Evolutionary conservation across 2,888 invertebrate species (phyloP), one percentile per base, ranked within the genome.

Genomic region (Lithophane socia): DNA sequence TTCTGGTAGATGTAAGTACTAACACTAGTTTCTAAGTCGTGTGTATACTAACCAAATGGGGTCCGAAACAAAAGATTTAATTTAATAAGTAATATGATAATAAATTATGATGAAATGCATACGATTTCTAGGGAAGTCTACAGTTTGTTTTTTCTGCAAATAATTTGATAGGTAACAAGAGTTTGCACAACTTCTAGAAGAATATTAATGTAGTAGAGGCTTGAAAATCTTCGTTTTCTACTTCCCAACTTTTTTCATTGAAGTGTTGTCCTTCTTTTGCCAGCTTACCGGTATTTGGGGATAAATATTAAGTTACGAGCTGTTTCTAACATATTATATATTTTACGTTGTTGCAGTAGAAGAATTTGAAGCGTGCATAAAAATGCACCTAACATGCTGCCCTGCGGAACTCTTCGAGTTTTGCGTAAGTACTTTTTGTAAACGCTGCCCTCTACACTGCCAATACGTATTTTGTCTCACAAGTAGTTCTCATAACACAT

Each of bases 401-500:
- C 60, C 16, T 72, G 16, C n/a, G 42, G 18, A 56, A 73, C 37
- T 63, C 37, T 18, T 37, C 5, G 7, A 56, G 16, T 24, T 16
- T 49, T 76, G 8, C 9, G 16, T 18, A 3, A 12, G n/a, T 60
- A 5, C 0, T 5, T 29, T 56, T 42, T 29, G 29, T 18, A 2
- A 44, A 54, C 29, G 63, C 37, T 56, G 81, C 63, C 63, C 47
- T 78, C 75, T 81, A 56, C 10, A 16, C n/a, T n/a, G 18, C 1
- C 0, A 10, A 13, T 16, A 21, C 16, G 18, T 21, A 49, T 42
- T 49, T n/a, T 18, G 4, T 29, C 2, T 18, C 1, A 29, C 18
- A 10, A 29, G 63, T 64, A 58, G 44, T 78, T 78, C 52, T 16
- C 64, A 37, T 37, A 5, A 1, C 0, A 16, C 12, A 58, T 21